These are phyloP conservation scores for Halisarca cf. caerulea DNA, from an alignment of 37 sponge, comb jelly and placozoan species.

Conservation along the genomic window DNA sequence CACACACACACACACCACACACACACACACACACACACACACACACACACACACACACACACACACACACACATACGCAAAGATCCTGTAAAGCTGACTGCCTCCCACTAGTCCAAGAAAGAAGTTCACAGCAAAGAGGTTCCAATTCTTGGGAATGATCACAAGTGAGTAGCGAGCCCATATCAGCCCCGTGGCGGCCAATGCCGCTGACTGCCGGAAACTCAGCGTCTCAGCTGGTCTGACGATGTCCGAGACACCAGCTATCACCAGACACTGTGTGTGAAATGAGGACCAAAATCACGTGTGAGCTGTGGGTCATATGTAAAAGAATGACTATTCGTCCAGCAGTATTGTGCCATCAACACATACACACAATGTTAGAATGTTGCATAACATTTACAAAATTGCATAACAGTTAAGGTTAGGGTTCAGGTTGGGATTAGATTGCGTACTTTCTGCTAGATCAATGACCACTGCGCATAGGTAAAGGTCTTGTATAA, in stretches of 20 bases:
- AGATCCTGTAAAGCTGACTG: constrained; percentile 61
- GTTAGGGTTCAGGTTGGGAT: too few relatives aligned
- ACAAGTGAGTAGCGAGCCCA: constrained; percentile 90
- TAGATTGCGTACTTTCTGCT: too few relatives aligned
- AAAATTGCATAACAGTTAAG: too few relatives aligned
- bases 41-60: constrained; percentile 22
- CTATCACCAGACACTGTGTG: constrained; percentile 81
- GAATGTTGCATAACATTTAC: too few relatives aligned
- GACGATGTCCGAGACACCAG: constrained; percentile 73
- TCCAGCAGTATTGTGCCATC: too few relatives aligned
- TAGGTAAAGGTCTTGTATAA: too few relatives aligned
- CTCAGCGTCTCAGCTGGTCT: constrained; percentile 88
- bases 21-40: constrained; percentile 35
- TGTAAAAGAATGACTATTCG: too few relatives aligned
- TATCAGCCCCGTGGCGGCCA: constrained; percentile 84
- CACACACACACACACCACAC: constrained; percentile 19
- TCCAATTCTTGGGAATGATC: constrained; percentile 82
- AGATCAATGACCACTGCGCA: too few relatives aligned
- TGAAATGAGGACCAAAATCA: too few relatives aligned
- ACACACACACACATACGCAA: constrained; percentile 1
- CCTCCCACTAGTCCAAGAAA: constrained; percentile 66
- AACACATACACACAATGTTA: too few relatives aligned
- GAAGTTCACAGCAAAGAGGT: constrained; percentile 83
- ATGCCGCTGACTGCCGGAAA: constrained; percentile 64
- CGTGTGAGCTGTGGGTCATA: too few relatives aligned